Conservation (phyloP, 2,797 vertebrate species). For the Gallinago nigripennis region DNA sequence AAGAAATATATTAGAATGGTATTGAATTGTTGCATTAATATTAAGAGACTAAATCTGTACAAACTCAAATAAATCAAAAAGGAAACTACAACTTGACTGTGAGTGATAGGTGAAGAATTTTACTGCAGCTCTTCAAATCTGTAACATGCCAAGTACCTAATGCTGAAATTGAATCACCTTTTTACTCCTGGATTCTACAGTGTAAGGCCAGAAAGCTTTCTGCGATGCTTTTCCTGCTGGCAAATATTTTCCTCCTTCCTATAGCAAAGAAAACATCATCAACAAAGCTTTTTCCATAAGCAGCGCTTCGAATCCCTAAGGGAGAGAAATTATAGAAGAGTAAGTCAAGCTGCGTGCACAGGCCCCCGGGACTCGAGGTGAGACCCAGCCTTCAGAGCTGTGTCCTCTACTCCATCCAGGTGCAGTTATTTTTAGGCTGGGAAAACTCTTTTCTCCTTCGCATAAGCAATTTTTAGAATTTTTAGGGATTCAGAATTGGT, state of each 20-base stretch:
- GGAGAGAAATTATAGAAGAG: background rate
- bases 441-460: background rate
- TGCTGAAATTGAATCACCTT: background rate
- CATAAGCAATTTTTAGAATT: background rate
- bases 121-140: background rate
- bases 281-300: background rate
- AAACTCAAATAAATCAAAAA: background rate
- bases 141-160: background rate
- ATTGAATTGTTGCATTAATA: background rate
- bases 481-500: background rate
- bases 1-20: background rate
- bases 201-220: background rate
- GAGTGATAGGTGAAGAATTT: background rate
- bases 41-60: background rate
- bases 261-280: background rate
- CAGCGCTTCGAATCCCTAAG: background rate
- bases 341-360: fast-evolving
- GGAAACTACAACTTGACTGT: background rate
- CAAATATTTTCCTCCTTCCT: background rate
- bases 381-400: background rate
- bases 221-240: background rate
- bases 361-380: background rate
- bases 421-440: background rate
- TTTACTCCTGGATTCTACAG: background rate
- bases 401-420: background rate